Evolutionary conservation across 2,797 vertebrate species (phyloP).

Genomic region (Brachyrhaphis roseni): DNA sequence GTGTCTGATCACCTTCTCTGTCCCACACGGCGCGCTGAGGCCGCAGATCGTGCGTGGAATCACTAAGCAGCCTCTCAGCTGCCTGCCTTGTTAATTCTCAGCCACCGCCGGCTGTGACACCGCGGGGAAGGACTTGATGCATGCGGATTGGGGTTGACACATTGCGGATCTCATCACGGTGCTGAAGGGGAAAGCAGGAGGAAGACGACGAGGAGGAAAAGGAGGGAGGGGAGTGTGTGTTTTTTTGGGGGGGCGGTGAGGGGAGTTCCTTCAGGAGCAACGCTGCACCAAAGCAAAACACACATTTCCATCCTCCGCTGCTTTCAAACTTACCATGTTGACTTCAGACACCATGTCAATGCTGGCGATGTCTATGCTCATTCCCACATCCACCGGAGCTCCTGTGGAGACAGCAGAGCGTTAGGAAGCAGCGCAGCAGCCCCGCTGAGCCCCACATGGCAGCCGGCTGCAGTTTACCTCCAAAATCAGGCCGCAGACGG

Average conservation of each 20-base stretch:
- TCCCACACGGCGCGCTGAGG: constrained; percentile 8
- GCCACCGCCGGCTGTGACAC: constrained; percentile 43
- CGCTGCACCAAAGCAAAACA: constrained; percentile 23
- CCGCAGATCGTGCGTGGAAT: constrained; percentile 37
- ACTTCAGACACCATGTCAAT: constrained; percentile 98
- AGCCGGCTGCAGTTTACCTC: constrained; percentile 80
- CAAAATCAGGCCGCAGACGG: constrained; percentile 94
- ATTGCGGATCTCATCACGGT: constrained; percentile 54
- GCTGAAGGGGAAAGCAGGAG: constrained; percentile 1
- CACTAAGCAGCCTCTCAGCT: constrained; percentile 20
- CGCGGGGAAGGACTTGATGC: constrained; percentile 46
- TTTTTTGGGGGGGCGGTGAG: background rate
- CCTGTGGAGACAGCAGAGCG: constrained; percentile 72
- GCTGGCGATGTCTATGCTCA: constrained; percentile 95
- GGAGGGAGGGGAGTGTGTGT: background rate
- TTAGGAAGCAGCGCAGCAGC: constrained; percentile 21
- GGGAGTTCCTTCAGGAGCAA: constrained; percentile 12
- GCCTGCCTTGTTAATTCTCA: constrained; percentile 38
- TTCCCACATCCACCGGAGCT: constrained; percentile 92
- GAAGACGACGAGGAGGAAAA: background rate
- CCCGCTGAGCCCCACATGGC: constrained; percentile 4
- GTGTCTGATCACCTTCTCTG: constrained; percentile 6
- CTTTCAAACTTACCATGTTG: constrained; percentile 90
- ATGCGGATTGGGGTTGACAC: constrained; percentile 59
- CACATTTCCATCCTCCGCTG: background rate